Evolutionary conservation across 2,888 invertebrate genomes (phyloP), one percentile per base, ranked within the genome.

Genomic region (Lucinisca nassula): DNA sequence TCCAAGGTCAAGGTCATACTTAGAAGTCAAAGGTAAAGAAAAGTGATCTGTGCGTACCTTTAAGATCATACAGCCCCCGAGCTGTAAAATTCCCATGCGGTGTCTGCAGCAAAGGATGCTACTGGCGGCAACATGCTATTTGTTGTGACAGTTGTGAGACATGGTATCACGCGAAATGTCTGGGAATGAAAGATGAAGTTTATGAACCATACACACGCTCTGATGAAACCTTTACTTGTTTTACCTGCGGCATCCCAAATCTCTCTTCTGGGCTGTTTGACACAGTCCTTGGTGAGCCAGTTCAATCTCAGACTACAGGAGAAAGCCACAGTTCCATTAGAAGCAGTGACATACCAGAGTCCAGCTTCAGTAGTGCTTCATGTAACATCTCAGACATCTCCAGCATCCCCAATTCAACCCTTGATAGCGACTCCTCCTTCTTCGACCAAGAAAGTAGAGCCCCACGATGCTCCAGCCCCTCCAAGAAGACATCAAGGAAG

Each of bases 61-160:
- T n/a, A n/a, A n/a, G n/a, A n/a, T n/a, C n/a, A n/a, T n/a, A n/a
- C n/a, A n/a, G 70, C 21, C 70, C 70, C 30, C 6, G 35, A 70
- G 35, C 30, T 30, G 35, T 70, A 10, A 70, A 70, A 35, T 70
- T 32, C 21, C 72, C 79, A 30, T 79, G 67, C 32, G 51, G 79
- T 1, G 79, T 79, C 3, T 79, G 79, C 30, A 14, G 67, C 12
- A 79, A 72, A 30, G 70, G 70, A 30, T 45, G 79, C 35, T 27
- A 45, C 37, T 79, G 79, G 79, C 67, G 67, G 8, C 70, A 79
- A 32, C 35, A 49, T 30, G 70, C 70, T 24, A 67, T 79, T 12
- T 79, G 79, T 32, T 79, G 79, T 49, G 70, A 79, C 49, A 67
- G 72, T 3, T 79, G 51, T 72, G 79, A 79, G 37, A 79, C 72